Percentiles rank a stretch among this genome's conserved stretches.
These are phyloP conservation scores for Drosophila longiperda DNA, from an alignment of 2,888 invertebrate genomes.

Conservation along the genomic window DNA sequence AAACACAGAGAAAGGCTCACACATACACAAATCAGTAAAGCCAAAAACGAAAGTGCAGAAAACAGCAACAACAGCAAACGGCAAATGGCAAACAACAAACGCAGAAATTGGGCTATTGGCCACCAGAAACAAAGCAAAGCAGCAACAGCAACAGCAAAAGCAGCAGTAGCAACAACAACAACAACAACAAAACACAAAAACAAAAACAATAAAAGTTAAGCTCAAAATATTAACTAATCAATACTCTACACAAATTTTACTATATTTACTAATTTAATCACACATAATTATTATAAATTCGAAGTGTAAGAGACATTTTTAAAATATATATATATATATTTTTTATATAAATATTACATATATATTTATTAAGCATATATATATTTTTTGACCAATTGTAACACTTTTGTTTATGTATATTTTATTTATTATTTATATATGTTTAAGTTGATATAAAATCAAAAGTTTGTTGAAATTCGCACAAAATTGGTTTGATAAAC, in stretches of 20 bases:
- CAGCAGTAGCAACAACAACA: conserved; percentile 13
- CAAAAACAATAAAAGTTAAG: conserved; percentile 16
- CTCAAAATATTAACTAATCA: neutral
- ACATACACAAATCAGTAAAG: conserved; percentile 14
- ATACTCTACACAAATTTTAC: conserved; percentile 14
- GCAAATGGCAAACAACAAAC: conserved; percentile 51
- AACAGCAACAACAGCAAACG: conserved; percentile 17
- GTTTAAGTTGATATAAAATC: neutral
- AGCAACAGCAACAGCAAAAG: conserved; percentile 20
- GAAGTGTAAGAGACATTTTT: neutral
- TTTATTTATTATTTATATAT: no score
- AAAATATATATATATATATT: neutral
- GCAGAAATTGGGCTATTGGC: conserved; percentile 65
- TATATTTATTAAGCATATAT: neutral
- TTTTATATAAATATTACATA: neutral
- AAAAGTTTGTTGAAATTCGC: no score
- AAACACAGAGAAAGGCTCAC: neutral
- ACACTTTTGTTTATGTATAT: neutral
- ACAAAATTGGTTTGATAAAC: neutral
- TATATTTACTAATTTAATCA: neutral
- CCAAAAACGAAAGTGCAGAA: conserved; percentile 40
- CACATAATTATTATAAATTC: neutral
- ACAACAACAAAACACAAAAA: conserved; percentile 14
- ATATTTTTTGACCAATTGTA: neutral
- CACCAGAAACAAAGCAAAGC: conserved; percentile 48